Percentiles rank a stretch among this genome's conserved stretches.
phyloP scores from a whole-genome alignment of 2,113 vertebrate genomes.

The Leptodactylus fuscus region DNA sequence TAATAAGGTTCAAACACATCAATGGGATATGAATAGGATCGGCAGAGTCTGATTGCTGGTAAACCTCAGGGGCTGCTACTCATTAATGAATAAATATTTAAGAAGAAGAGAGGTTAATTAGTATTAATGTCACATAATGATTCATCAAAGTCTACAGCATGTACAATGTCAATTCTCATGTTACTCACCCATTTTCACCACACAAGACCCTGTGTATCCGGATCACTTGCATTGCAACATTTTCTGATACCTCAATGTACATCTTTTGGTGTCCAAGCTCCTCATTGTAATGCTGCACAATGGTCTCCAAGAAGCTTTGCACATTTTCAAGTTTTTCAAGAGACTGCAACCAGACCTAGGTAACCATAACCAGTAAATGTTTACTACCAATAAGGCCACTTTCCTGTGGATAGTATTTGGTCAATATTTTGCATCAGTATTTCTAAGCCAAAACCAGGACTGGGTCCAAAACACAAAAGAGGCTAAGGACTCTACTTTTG shows the following conservation, averaged over 20 bases:
- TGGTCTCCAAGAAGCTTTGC: slow-evolving; percentile 29
- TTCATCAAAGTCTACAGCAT: too few relatives aligned
- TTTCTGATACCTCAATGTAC: slow-evolving; percentile 55
- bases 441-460: too few relatives aligned
- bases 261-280: slow-evolving; percentile 52
- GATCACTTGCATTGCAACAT: slow-evolving; percentile 42
- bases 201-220: slow-evolving; percentile 52
- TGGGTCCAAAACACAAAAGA: too few relatives aligned
- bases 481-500: too few relatives aligned
- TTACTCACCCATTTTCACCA: slow-evolving; percentile 45
- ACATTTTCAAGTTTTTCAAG: slow-evolving; percentile 47
- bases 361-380: neutral
- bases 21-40: neutral
- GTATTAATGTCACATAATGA: too few relatives aligned
- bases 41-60: too few relatives aligned
- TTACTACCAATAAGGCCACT: neutral
- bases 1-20: too few relatives aligned
- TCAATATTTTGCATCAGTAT: too few relatives aligned
- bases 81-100: too few relatives aligned
- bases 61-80: neutral
- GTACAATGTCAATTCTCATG: too few relatives aligned
- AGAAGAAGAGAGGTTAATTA: too few relatives aligned
- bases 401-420: too few relatives aligned
- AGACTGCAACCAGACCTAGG: slow-evolving; percentile 47
- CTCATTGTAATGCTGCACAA: slow-evolving; percentile 55